Base-by-base conservation (phyloP, 2,888 invertebrate species). In the Parnassius smintheus region DNA sequence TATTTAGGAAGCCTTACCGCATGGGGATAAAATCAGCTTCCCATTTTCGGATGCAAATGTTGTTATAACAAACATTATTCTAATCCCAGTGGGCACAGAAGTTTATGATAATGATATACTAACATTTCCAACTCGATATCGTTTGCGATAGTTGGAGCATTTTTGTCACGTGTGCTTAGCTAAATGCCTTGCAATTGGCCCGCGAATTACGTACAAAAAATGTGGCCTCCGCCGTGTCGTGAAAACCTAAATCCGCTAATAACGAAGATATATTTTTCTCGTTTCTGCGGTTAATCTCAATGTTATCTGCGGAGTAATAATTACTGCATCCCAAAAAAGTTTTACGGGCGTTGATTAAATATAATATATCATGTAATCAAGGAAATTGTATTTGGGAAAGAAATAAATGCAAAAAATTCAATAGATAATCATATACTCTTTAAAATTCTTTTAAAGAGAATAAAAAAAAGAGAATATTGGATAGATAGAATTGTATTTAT, bases 91-190 rank as follows among this genome's bases (percentile, higher is more conserved):
- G 59, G 55, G 25, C 60, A 52, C 41, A 22, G 48, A 35, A 50
- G 54, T 61, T 61, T 61, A 59, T 59, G 64, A 60, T 64, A 64
- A 64, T 60, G 64, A 49, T 44, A 41, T 25, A 44, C 55, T 56
- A 55, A 56, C 46, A 56, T 50, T 44, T 49, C 45, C 56, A 57
- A 61, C 56, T 50, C 58, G 59, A 63, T 63, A 63, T 52, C 56
- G 59, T 46, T 60, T 49, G 69, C 68, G 66, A 74, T 75, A 73
- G 72, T 75, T 75, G 71, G 65, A 64, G 65, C 72, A 75, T 75
- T 75, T 72, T 68, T 67, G 62, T 62, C 74, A 74, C 72, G 71
- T 65, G 68, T 69, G 67, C 65, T 65, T 42, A 59, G 63, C 70
- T 71, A 74, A 74, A 72, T 70, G 71, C 67, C 68, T 71, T 73